Conservation (phyloP, 2,113 vertebrate species). For the Pterocles burchelli region DNA sequence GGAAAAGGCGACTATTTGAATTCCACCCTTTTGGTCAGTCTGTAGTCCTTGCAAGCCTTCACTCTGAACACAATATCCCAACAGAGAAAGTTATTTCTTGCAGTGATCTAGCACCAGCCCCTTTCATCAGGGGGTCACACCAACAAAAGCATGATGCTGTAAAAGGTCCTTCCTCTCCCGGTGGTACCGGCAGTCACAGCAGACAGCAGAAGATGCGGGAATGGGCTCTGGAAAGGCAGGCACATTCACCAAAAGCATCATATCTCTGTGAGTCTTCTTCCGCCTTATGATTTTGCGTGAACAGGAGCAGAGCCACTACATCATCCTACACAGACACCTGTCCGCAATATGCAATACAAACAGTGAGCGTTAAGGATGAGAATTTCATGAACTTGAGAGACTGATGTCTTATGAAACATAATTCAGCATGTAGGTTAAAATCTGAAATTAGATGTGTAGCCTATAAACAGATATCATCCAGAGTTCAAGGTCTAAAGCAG, state of each 20-base stretch:
- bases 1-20: slow-evolving; percentile 7
- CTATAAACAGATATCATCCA: background rate
- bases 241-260: background rate
- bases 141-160: background rate
- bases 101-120: slow-evolving; percentile 4
- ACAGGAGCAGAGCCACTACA: background rate
- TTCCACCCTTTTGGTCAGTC: slow-evolving; percentile 14
- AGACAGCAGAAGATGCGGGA: background rate
- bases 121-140: background rate
- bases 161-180: background rate
- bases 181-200: background rate
- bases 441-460: background rate
- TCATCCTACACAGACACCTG: background rate
- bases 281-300: background rate
- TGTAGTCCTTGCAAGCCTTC: background rate
- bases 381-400: background rate
- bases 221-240: background rate
- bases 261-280: background rate
- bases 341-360: background rate
- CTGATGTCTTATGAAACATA: background rate
- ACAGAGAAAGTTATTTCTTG: background rate
- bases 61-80: background rate
- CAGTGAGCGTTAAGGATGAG: background rate
- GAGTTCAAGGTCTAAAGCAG: background rate
- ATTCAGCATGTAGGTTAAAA: background rate